Evolutionary conservation across 2,888 invertebrate species (phyloP).

Genomic region (Pollenia amentaria): DNA sequence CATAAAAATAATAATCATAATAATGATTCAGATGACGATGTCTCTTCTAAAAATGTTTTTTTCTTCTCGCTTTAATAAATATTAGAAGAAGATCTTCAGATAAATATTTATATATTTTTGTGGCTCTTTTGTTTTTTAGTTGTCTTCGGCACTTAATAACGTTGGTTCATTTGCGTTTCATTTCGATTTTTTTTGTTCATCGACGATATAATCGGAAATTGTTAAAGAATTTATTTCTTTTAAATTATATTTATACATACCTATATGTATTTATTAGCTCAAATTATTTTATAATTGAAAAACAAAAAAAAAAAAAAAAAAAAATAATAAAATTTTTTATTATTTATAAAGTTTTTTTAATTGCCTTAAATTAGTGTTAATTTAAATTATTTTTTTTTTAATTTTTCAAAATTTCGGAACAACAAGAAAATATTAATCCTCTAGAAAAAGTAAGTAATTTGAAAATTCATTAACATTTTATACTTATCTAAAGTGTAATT

Average conservation of each 20-base stretch:
- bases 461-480: too few relatives aligned
- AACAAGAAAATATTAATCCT: constrained; percentile 77
- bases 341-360: neutral
- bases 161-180: constrained; percentile 49
- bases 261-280: neutral
- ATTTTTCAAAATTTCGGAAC: constrained; percentile 79
- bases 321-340: neutral
- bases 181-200: constrained; percentile 11
- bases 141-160: constrained; percentile 72
- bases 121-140: constrained; percentile 69
- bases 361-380: neutral
- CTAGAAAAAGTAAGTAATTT: constrained; percentile 79
- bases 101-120: constrained; percentile 56
- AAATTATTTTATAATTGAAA: neutral
- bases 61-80: constrained; percentile 37
- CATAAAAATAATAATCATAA: constrained; percentile 46
- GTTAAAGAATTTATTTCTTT: neutral
- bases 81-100: constrained; percentile 22
- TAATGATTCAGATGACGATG: constrained; percentile 16
- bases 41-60: constrained; percentile 27
- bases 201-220: constrained; percentile 8
- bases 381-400: neutral
- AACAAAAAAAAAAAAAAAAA: neutral
- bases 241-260: constrained; percentile 1
- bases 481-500: too few relatives aligned